A percentile compares a stretch with the other conserved stretches of the same genome.
Conservation (phyloP, 2,113 vertebrate genomes). For the Spilogale gracilis region DNA sequence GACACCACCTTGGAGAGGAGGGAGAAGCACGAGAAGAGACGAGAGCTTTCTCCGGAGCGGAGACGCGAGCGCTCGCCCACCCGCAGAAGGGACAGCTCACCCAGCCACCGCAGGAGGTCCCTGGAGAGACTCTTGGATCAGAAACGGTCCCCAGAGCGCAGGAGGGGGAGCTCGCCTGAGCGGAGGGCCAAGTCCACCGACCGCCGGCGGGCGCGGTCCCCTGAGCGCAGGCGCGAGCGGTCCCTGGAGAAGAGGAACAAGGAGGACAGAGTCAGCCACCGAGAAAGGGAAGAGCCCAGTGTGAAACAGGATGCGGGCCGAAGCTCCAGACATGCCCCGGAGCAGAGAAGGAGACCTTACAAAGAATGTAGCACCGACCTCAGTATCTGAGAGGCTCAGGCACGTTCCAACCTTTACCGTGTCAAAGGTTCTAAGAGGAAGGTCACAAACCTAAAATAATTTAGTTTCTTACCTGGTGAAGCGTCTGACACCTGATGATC, state of each 20-base stretch:
- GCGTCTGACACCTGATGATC: slow-evolving; percentile 80
- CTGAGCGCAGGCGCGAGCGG: slow-evolving; percentile 84
- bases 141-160: slow-evolving; percentile 87
- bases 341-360: slow-evolving; percentile 93
- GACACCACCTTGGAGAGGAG: slow-evolving; percentile 93
- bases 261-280: slow-evolving; percentile 83
- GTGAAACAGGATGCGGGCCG: slow-evolving; percentile 86
- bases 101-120: slow-evolving; percentile 87
- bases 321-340: slow-evolving; percentile 85
- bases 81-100: slow-evolving; percentile 77
- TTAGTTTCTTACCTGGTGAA: slow-evolving; percentile 76
- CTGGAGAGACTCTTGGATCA: slow-evolving; percentile 90
- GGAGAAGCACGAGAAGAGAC: slow-evolving; percentile 82
- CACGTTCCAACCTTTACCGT: slow-evolving; percentile 74
- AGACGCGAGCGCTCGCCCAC: slow-evolving; percentile 84
- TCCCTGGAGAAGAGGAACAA: slow-evolving; percentile 88
- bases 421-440: slow-evolving; percentile 74
- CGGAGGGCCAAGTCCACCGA: slow-evolving; percentile 91
- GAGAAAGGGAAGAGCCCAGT: slow-evolving; percentile 89
- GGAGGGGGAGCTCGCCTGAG: slow-evolving; percentile 88
- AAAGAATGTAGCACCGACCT: slow-evolving; percentile 98
- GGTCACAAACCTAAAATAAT: slow-evolving; percentile 73
- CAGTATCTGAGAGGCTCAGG: slow-evolving; percentile 93
- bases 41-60: slow-evolving; percentile 91
- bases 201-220: slow-evolving; percentile 87